A percentile compares a stretch with the other conserved stretches of the same genome.
These are phyloP conservation scores for Cerastoderma edule DNA, from an alignment of 2,888 invertebrate species.

Conservation along the genomic window DNA sequence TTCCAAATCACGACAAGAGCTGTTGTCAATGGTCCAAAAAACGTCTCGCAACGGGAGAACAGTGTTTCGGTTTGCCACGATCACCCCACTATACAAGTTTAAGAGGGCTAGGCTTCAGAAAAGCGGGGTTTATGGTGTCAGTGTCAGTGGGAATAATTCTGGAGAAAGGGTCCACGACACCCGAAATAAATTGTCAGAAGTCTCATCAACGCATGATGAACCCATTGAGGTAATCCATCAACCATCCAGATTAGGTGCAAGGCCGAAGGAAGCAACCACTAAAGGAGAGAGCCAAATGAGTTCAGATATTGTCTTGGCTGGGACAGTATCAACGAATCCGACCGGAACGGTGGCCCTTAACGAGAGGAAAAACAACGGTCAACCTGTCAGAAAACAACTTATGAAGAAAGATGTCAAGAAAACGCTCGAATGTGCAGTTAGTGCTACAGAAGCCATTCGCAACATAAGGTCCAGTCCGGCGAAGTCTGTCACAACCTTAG, in stretches of 20 bases:
- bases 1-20: not conserved
- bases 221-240: not conserved
- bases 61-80: too few species aligned
- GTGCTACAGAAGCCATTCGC: not conserved
- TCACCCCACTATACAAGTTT: too few species aligned
- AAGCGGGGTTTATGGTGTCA: too few species aligned
- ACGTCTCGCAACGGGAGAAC: not conserved
- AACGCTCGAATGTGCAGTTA: not conserved
- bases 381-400: not conserved
- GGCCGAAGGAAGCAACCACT: not conserved
- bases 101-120: too few species aligned
- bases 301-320: not conserved
- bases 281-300: not conserved
- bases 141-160: too few species aligned
- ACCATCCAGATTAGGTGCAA: not conserved
- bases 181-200: not conserved
- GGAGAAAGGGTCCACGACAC: too few species aligned
- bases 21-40: not conserved
- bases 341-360: not conserved
- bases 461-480: not conserved
- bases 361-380: not conserved
- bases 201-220: not conserved
- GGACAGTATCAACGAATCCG: not conserved
- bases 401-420: not conserved
- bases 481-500: not conserved